These are phyloP conservation scores for Lepidocyrtinus sp. DNA, from an alignment of 2,888 invertebrate species.

Conservation along the genomic window DNA sequence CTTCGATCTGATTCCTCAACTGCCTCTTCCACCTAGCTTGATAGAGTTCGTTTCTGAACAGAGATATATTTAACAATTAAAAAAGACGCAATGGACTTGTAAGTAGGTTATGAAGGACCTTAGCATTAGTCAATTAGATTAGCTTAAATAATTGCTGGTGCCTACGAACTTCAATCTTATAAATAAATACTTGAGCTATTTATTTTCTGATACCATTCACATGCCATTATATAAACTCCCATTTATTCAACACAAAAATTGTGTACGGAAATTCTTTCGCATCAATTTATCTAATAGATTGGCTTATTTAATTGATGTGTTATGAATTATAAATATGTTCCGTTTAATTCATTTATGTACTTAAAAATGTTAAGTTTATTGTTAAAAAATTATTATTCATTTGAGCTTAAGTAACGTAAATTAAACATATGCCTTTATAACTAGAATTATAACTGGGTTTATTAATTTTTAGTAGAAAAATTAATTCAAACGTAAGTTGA, in stretches of 20 bases:
- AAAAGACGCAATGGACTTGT: background rate
- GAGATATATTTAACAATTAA: slow-evolving; percentile 60
- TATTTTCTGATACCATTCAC: background rate
- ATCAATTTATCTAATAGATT: too few species aligned
- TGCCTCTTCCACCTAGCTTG: slow-evolving; percentile 79
- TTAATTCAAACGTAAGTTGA: background rate
- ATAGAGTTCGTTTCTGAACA: slow-evolving; percentile 76
- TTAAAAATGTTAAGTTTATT: background rate
- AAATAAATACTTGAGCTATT: background rate
- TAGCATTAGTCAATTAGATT: background rate
- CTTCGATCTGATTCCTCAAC: slow-evolving; percentile 79
- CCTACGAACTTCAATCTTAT: background rate
- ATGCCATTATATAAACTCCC: background rate
- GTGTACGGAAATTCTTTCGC: too few species aligned
- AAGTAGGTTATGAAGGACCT: background rate
- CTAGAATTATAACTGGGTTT: background rate
- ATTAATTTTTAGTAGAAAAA: background rate
- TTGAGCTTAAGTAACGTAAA: background rate
- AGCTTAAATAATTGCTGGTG: background rate
- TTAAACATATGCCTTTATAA: background rate
- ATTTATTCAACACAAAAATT: background rate
- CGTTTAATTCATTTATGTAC: background rate
- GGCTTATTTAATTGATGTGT: too few species aligned
- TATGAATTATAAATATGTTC: too few species aligned
- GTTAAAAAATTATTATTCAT: too few species aligned